Percentiles rank a stretch among this genome's conserved stretches.
These are phyloP conservation scores for Pseudachorutes palmiensis DNA, from an alignment of 1,140 invertebrate genomes.

Conservation along the genomic window DNA sequence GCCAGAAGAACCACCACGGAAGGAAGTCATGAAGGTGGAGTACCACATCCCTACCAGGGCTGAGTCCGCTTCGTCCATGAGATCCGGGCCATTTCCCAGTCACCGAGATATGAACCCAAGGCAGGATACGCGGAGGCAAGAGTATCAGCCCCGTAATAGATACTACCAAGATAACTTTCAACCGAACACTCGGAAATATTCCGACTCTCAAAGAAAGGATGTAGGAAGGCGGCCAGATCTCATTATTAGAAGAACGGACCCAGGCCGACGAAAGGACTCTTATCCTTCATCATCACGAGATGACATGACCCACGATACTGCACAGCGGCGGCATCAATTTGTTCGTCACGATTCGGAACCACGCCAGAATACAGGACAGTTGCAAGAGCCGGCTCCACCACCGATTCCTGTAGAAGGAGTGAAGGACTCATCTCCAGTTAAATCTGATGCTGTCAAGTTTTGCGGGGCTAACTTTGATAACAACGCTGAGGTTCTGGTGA, in stretches of 20 bases:
- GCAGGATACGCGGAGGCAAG: too few species aligned
- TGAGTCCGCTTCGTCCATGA: too few species aligned
- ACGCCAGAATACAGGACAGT: background rate
- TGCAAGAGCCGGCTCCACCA: background rate
- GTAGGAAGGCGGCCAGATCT: background rate
- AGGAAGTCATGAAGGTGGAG: too few species aligned
- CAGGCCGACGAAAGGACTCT: background rate
- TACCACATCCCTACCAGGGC: too few species aligned
- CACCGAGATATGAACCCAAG: too few species aligned
- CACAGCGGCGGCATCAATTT: background rate
- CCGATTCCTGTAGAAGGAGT: background rate
- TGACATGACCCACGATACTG: background rate
- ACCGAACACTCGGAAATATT: background rate
- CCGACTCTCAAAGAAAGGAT: background rate
- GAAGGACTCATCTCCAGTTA: background rate
- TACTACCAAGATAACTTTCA: background rate
- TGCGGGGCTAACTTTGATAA: conserved; percentile 3
- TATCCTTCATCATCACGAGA: background rate
- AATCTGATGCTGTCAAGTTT: background rate
- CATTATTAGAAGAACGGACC: background rate
- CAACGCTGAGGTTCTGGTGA: background rate
- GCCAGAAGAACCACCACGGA: background rate
- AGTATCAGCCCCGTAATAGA: too few species aligned
- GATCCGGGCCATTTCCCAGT: too few species aligned
- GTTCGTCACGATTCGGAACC: background rate